Evolutionary conservation across 1,140 invertebrate genomes (phyloP).

Genomic region (Sinonovacula constricta): DNA sequence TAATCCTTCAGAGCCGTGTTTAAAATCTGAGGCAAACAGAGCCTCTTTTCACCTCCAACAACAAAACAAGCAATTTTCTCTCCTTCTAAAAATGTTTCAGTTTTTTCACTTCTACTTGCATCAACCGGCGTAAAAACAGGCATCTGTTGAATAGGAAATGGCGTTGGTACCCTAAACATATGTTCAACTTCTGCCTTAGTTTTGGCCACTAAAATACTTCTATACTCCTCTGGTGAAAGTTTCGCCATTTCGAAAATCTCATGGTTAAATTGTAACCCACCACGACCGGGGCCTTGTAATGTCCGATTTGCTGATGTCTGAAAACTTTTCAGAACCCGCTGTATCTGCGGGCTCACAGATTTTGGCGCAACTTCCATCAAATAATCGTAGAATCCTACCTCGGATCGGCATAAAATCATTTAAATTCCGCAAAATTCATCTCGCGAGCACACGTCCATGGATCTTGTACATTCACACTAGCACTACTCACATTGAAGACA

Average conservation of each 20-base stretch:
- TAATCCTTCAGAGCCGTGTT: slow-evolving; percentile 95
- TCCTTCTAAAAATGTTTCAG: slow-evolving; percentile 93
- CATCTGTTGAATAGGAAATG: slow-evolving; percentile 79
- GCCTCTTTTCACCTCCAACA: slow-evolving; percentile 95
- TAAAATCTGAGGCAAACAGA: slow-evolving; percentile 96
- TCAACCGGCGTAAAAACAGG: slow-evolving; percentile 92
- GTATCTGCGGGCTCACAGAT: slow-evolving; percentile 91
- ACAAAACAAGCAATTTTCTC: slow-evolving; percentile 97
- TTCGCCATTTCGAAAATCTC: slow-evolving; percentile 63
- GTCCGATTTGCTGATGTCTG: slow-evolving; percentile 94
- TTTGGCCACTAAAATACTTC: slow-evolving; percentile 68
- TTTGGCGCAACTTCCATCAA: too few relatives aligned
- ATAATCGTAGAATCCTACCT: too few relatives aligned
- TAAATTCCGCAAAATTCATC: too few relatives aligned
- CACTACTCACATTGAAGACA: too few relatives aligned
- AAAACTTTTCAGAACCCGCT: slow-evolving; percentile 95
- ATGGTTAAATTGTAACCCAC: slow-evolving; percentile 79
- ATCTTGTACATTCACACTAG: too few relatives aligned
- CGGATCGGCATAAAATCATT: too few relatives aligned
- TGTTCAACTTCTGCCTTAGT: slow-evolving; percentile 72
- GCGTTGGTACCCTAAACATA: slow-evolving; percentile 69
- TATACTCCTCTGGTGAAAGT: slow-evolving; percentile 65
- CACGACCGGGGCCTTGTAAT: slow-evolving; percentile 94
- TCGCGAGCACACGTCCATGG: too few relatives aligned
- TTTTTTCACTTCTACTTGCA: slow-evolving; percentile 87